Evolutionary conservation across 37 sponge, comb jelly and placozoan genomes (phyloP).

Genomic region (Tethya wilhelma): DNA sequence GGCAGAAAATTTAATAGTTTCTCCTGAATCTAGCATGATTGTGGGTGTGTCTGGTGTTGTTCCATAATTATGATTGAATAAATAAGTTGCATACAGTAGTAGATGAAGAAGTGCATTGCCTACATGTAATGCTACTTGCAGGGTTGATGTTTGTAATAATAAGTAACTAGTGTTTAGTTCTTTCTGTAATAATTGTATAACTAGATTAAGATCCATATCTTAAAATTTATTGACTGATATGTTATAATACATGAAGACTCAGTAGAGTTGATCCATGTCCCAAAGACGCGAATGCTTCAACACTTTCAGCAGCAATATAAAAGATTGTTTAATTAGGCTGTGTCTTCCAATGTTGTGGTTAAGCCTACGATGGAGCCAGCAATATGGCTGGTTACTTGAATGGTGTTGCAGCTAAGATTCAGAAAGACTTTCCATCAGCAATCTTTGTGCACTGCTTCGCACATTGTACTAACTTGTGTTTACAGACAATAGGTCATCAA

Average conservation of each 20-base stretch:
- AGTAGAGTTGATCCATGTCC: slow-evolving; percentile 37
- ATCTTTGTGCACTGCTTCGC: slow-evolving; percentile 67
- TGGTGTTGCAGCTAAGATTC: slow-evolving; percentile 61
- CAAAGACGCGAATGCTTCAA: slow-evolving; percentile 46
- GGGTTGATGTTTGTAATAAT: too few species aligned
- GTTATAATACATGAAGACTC: slow-evolving; percentile 51
- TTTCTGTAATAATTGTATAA: too few species aligned
- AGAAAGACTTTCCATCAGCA: slow-evolving; percentile 33
- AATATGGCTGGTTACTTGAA: slow-evolving; percentile 48
- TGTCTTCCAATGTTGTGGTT: slow-evolving; percentile 44
- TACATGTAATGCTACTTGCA: too few species aligned
- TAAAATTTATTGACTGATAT: too few species aligned
- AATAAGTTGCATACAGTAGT: too few species aligned
- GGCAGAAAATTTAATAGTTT: too few species aligned
- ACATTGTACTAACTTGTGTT: slow-evolving; percentile 53
- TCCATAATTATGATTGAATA: too few species aligned
- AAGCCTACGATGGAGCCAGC: slow-evolving; percentile 57
- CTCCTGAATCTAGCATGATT: too few species aligned
- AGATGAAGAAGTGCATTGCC: too few species aligned
- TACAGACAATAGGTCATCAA: slow-evolving; percentile 39
- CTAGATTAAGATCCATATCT: too few species aligned
- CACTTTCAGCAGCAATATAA: slow-evolving; percentile 32
- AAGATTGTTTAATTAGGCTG: slow-evolving; percentile 28
- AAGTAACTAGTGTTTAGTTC: too few species aligned
- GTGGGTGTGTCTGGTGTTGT: too few species aligned